phyloP scores from a whole-genome alignment of 2,113 vertebrate genomes.

The Psittacula cyanocephala region DNA sequence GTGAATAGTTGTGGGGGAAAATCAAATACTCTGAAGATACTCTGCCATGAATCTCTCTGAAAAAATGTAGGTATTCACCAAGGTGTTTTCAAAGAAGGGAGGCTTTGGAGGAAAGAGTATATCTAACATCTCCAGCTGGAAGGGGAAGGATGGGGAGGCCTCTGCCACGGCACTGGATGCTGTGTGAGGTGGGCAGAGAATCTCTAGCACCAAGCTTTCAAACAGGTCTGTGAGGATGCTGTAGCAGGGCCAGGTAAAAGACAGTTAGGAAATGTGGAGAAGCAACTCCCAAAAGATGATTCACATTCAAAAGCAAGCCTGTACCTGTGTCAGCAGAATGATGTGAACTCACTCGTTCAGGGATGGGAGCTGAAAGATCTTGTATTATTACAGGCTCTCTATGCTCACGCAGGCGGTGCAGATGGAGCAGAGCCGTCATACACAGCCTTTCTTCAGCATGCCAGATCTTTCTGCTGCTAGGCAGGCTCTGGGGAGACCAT shows the following conservation, averaged over 20 bases:
- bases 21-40: neutral
- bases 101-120: neutral
- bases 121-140: neutral
- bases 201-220: neutral
- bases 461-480: neutral
- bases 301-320: neutral
- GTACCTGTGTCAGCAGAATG: neutral
- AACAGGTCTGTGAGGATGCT: neutral
- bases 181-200: neutral
- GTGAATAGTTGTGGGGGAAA: neutral
- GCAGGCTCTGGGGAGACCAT: neutral
- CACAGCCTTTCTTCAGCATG: neutral
- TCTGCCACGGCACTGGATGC: neutral
- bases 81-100: neutral
- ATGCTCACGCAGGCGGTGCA: fast-evolving
- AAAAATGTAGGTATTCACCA: neutral
- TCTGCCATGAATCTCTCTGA: neutral
- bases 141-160: neutral
- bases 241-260: neutral
- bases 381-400: neutral
- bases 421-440: neutral
- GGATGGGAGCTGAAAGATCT: neutral
- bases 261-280: neutral
- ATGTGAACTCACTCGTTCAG: fast-evolving
- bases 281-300: neutral